Base-by-base conservation (phyloP, 92 coral and sea anemone genomes). In the Pocillopora meandrina region DNA sequence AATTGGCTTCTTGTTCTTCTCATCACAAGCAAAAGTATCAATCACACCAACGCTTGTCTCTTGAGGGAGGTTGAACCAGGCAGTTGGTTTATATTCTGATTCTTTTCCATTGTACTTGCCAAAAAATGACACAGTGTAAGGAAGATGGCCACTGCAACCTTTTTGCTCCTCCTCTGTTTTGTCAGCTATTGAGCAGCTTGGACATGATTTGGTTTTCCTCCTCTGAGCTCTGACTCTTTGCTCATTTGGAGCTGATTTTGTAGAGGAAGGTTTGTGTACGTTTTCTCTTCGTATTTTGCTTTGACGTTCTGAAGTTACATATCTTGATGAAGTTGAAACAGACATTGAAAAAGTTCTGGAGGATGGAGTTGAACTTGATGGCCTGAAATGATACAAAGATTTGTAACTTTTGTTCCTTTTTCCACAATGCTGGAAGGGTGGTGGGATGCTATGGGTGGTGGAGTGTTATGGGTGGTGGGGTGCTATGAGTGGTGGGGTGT, bases 11-110 rank as follows among this genome's bases (percentile, higher is more conserved):
- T 65, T 79, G 4, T 90, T 88, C 61, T 71, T 59, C 10, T 83
- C 84, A 7, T 92, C 91, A 74, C 98, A 94, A 15, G 84, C 98
- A 85, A 85, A 87, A 18, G 89, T 82, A 78, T 94, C 92, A 13
- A 94, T 94, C 10, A 60, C 79, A 19, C 98, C 98, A 60, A 84
- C 65, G 47, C 88, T 83, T 21, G 84, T 64, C 33, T 87, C 98
- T 16, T 90, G 87, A 17, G 86, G 85, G 60, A 94, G 82, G 82
- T 94, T 94, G 36, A 94, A 94, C 98, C 98, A 94, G 12, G 84
- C 87, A 11, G 77, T 75, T 10, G 90, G 76, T 42, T 81, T 77
- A 49, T 85, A 61, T 34, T 78, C 88, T 2, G 78, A 65, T 34
- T 72, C 72, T 75, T 88, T 74, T 74, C 89, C 87, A 60, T 83